phyloP scores from a whole-genome alignment of 2,113 vertebrate species.

The Astur gentilis region DNA sequence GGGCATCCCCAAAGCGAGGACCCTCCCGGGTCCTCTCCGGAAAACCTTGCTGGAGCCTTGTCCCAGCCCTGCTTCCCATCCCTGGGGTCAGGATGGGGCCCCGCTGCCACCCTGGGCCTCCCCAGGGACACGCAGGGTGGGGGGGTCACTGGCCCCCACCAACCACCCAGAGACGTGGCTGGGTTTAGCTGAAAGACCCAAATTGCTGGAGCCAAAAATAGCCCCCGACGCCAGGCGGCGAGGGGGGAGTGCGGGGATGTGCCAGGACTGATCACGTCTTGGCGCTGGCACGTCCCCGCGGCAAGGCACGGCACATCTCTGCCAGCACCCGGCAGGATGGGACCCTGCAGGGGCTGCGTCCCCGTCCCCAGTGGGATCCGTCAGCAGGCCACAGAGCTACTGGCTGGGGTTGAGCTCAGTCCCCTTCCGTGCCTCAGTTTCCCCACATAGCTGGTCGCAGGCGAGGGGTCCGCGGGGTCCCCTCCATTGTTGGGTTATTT shows the following conservation, averaged over 20 bases:
- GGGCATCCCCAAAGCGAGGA: fast-evolving
- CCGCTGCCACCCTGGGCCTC: not conserved
- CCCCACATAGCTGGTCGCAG: not conserved
- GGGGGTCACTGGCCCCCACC: not conserved
- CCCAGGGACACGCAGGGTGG: too few species aligned
- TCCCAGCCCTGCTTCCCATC: too few species aligned
- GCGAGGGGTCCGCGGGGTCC: not conserved
- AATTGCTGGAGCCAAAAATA: not conserved
- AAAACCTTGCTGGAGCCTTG: not conserved
- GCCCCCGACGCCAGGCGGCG: not conserved
- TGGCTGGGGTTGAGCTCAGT: not conserved
- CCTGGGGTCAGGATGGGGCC: not conserved
- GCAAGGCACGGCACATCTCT: not conserved
- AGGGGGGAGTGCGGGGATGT: not conserved
- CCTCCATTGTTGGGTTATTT: not conserved
- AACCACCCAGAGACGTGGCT: not conserved
- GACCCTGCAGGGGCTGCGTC: not conserved
- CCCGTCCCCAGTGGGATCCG: fast-evolving
- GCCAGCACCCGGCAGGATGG: not conserved
- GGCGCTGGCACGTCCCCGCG: not conserved
- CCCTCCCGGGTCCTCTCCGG: fast-evolving
- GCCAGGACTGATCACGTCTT: not conserved
- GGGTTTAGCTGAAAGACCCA: not conserved
- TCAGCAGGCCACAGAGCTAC: not conserved
- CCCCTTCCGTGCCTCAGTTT: not conserved